These are phyloP conservation scores for Malacosoma neustria DNA, from an alignment of 2,888 invertebrate genomes.

Conservation along the genomic window DNA sequence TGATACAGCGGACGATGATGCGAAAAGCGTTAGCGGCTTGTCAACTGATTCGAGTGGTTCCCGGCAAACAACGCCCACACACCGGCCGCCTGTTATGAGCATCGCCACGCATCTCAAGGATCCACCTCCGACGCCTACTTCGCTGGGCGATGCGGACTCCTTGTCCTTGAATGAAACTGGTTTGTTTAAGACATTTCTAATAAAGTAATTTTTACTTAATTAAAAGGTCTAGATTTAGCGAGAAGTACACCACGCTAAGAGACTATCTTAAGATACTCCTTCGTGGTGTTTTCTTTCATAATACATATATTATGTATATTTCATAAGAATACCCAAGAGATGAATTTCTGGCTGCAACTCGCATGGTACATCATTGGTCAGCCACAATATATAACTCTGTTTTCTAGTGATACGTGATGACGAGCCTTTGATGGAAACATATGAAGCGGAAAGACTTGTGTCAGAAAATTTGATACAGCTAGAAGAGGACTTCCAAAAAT, in stretches of 20 bases:
- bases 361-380: too few species aligned
- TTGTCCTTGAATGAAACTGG: slow-evolving; percentile 58
- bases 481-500: slow-evolving; percentile 75
- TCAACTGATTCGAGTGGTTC: slow-evolving; percentile 60
- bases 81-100: slow-evolving; percentile 86
- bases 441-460: slow-evolving; percentile 76
- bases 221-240: too few species aligned
- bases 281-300: too few species aligned
- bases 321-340: too few species aligned
- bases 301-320: too few species aligned
- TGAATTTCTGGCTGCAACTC: too few species aligned
- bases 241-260: too few species aligned
- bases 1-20: slow-evolving; percentile 38
- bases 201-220: too few species aligned
- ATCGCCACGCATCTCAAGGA: slow-evolving; percentile 67
- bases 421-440: slow-evolving; percentile 68
- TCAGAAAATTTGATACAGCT: slow-evolving; percentile 81
- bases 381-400: background rate
- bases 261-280: too few species aligned
- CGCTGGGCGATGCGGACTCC: slow-evolving; percentile 53
- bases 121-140: slow-evolving; percentile 64
- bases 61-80: slow-evolving; percentile 80
- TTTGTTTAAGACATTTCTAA: too few species aligned
- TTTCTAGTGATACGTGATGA: slow-evolving; percentile 51
- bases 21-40: slow-evolving; percentile 47